These are phyloP conservation scores for Arctopsyche grandis DNA, from an alignment of 1,140 invertebrate genomes.

Conservation along the genomic window DNA sequence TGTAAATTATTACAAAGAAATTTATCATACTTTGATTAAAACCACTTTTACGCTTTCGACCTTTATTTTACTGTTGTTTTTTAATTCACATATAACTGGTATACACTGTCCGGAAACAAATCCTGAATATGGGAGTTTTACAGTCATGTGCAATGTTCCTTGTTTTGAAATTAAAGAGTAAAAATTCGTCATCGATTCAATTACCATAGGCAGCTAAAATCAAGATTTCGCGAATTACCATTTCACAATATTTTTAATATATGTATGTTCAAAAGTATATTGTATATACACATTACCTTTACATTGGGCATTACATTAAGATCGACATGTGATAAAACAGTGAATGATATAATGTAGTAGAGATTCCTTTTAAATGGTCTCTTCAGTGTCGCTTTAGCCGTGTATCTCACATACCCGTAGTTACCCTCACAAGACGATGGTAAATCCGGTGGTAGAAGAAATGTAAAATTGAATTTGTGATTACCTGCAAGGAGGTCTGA, in stretches of 20 bases:
- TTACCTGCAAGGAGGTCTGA: neutral
- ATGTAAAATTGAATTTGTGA: conserved; percentile 32
- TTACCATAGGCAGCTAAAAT: neutral
- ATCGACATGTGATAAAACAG: conserved; percentile 27
- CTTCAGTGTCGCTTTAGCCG: neutral
- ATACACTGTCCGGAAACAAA: conserved; percentile 24
- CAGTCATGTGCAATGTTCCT: neutral
- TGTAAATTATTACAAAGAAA: too few relatives aligned
- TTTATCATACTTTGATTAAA: neutral
- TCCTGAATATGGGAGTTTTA: neutral
- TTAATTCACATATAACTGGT: neutral
- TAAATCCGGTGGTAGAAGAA: conserved; percentile 9
- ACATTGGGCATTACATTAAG: conserved; percentile 23
- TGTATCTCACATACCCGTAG: conserved; percentile 24
- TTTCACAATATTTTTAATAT: too few relatives aligned
- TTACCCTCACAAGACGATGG: conserved; percentile 31
- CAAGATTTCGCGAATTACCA: neutral
- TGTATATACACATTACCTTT: neutral
- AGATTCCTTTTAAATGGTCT: conserved; percentile 19
- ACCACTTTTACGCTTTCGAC: neutral
- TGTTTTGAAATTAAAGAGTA: neutral
- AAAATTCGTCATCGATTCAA: neutral
- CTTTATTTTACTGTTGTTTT: conserved; percentile 18
- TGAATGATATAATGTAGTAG: conserved; percentile 3
- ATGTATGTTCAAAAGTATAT: too few relatives aligned